phyloP scores from a whole-genome alignment of 2,888 invertebrate species.

The Acanthosoma haemorrhoidale region DNA sequence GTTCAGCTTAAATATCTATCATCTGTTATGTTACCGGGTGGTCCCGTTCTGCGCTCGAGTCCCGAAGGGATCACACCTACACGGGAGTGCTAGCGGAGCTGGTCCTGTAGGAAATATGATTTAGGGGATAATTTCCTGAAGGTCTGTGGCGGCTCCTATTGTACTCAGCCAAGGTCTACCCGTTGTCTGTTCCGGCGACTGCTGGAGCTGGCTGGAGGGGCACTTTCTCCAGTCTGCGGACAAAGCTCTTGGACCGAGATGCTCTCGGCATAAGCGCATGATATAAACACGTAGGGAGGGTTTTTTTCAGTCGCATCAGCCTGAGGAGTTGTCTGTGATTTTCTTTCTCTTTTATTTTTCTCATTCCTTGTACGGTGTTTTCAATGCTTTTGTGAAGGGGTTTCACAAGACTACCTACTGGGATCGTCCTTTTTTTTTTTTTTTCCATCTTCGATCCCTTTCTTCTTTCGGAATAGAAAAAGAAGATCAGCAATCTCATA shows the following conservation, averaged over 20 bases:
- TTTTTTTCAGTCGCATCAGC: not conserved
- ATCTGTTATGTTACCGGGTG: too few species aligned
- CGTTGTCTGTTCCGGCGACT: not conserved
- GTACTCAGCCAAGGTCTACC: not conserved
- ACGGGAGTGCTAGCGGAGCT: too few species aligned
- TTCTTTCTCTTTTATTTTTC: not conserved
- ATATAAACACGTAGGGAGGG: not conserved
- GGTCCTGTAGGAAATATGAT: too few species aligned
- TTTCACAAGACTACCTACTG: conserved; percentile 1
- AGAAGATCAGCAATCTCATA: not conserved
- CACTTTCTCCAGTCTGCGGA: conserved; percentile 11
- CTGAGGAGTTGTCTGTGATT: not conserved
- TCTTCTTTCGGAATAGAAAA: not conserved
- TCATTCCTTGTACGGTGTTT: conserved; percentile 1
- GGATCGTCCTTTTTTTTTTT: not conserved
- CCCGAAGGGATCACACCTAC: too few species aligned
- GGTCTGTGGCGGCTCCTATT: not conserved
- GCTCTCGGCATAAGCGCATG: not conserved
- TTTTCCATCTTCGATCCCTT: not conserved
- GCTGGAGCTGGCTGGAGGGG: not conserved
- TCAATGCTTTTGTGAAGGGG: not conserved
- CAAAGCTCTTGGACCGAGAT: not conserved
- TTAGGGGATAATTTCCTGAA: too few species aligned
- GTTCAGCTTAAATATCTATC: too few species aligned
- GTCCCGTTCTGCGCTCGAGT: too few species aligned